phyloP scores from a whole-genome alignment of 2,888 invertebrate genomes.

The Lucinisca nassula region DNA sequence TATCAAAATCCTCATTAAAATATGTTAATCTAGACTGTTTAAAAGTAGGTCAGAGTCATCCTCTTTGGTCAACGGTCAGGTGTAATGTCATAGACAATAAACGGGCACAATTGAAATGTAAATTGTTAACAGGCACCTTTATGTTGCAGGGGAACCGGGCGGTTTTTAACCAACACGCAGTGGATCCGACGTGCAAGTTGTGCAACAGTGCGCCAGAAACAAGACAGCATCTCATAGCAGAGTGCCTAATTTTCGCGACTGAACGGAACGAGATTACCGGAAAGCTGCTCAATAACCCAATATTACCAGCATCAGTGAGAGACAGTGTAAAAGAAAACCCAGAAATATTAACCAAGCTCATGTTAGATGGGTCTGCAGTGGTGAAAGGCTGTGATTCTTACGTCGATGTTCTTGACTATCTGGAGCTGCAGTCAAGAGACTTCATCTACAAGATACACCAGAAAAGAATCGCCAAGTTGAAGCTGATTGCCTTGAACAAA shows the following conservation, averaged over 20 bases:
- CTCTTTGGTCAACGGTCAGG: background rate
- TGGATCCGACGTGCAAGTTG: background rate
- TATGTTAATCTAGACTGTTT: background rate
- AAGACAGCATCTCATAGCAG: background rate
- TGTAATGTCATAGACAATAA: background rate
- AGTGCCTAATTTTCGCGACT: background rate
- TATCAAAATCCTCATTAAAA: background rate
- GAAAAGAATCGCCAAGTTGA: no score
- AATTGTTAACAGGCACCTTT: background rate
- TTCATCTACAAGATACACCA: no score
- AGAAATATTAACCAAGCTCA: background rate
- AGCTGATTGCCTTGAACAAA: no score
- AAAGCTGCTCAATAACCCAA: background rate
- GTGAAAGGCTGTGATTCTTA: background rate
- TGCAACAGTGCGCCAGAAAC: background rate
- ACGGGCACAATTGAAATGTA: background rate
- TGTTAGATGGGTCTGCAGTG: background rate
- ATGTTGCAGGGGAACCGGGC: background rate
- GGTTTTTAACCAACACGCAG: background rate
- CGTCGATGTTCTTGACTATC: no score
- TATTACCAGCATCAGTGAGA: background rate
- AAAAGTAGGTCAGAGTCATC: background rate
- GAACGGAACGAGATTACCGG: background rate
- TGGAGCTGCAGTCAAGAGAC: background rate
- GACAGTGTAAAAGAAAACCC: background rate